phyloP scores from a whole-genome alignment of 2,113 vertebrate genomes.

The Xiphias gladius region DNA sequence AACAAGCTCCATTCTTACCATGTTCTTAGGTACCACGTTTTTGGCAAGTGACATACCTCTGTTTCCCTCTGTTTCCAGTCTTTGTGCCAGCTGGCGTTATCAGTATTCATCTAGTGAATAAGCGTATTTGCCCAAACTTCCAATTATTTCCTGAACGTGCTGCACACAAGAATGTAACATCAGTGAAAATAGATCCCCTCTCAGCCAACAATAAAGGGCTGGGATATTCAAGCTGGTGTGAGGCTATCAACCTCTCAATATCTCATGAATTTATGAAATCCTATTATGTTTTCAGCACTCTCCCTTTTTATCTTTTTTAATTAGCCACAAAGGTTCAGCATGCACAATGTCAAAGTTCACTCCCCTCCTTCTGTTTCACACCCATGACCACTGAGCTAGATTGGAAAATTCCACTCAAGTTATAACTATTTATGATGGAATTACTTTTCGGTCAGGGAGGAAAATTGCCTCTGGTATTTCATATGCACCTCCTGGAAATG shows the following conservation, averaged over 20 bases:
- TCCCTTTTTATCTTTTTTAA: constrained; percentile 39
- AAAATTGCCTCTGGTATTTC: constrained; percentile 38
- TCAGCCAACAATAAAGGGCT: constrained; percentile 2
- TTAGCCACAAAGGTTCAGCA: constrained; percentile 35
- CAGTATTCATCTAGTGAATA: no score
- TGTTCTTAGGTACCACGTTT: no score
- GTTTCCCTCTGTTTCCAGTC: neutral
- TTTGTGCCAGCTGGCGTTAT: neutral
- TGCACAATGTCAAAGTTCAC: constrained; percentile 49
- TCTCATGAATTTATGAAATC: constrained; percentile 51
- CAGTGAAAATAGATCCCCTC: neutral
- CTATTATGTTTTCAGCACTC: constrained; percentile 31
- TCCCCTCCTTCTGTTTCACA: constrained; percentile 16
- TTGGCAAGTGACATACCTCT: no score
- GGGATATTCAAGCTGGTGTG: constrained; percentile 1
- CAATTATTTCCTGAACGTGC: neutral
- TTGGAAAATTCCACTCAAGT: constrained; percentile 47
- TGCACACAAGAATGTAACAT: neutral
- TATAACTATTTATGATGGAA: constrained; percentile 54
- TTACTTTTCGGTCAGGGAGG: neutral
- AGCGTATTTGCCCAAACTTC: neutral
- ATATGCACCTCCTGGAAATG: constrained; percentile 40
- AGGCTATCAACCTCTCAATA: constrained; percentile 29
- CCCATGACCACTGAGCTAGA: constrained; percentile 2
- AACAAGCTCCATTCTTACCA: no score